phyloP scores from a whole-genome alignment of 1,140 invertebrate species.

The Harpegnathos saltator region DNA sequence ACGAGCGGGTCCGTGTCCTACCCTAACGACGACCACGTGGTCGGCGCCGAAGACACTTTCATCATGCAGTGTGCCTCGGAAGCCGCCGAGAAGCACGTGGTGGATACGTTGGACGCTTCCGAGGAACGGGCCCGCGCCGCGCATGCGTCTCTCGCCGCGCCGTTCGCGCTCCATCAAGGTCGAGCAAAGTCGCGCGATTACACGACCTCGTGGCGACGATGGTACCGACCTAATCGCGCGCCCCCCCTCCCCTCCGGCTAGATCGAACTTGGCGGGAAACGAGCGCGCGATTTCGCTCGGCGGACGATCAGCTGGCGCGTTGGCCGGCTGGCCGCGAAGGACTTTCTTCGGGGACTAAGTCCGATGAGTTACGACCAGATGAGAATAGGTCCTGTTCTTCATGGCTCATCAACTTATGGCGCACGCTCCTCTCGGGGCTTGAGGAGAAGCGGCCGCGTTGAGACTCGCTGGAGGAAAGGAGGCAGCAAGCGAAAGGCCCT shows the following conservation, averaged over 20 bases:
- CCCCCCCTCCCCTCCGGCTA: slow-evolving; percentile 16
- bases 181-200: slow-evolving; percentile 80
- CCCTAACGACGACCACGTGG: slow-evolving; percentile 82
- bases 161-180: slow-evolving; percentile 73
- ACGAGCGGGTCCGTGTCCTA: slow-evolving; percentile 81
- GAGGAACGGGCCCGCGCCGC: slow-evolving; percentile 75
- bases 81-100: slow-evolving; percentile 78
- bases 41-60: slow-evolving; percentile 77
- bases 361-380: too few relatives aligned
- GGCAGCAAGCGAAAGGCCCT: too few relatives aligned
- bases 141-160: slow-evolving; percentile 77
- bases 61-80: slow-evolving; percentile 75
- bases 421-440: too few relatives aligned
- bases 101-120: slow-evolving; percentile 79
- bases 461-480: too few relatives aligned
- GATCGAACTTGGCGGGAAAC: slow-evolving; percentile 34
- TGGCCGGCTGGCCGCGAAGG: too few relatives aligned
- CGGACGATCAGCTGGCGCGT: too few relatives aligned
- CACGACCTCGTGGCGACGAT: slow-evolving; percentile 55
- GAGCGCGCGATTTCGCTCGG: background rate
- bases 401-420: too few relatives aligned
- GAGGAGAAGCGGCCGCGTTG: too few relatives aligned
- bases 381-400: too few relatives aligned
- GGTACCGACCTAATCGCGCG: slow-evolving; percentile 60
- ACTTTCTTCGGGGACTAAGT: too few relatives aligned